These are phyloP conservation scores for Mechanitis mazaeus DNA, from an alignment of 2,888 invertebrate genomes.

Conservation along the genomic window DNA sequence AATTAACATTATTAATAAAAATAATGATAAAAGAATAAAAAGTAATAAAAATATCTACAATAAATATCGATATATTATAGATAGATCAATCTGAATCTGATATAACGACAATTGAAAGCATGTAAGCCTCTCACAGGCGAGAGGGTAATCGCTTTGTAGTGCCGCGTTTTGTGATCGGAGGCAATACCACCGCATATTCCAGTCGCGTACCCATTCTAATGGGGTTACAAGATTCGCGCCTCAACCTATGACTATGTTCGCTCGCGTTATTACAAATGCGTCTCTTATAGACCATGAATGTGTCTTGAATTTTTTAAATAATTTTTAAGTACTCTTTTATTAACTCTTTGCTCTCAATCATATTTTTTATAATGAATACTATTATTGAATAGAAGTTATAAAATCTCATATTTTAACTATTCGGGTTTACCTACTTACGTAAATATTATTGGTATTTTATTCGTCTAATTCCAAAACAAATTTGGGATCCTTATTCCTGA, in stretches of 20 bases:
- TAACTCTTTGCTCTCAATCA: neutral
- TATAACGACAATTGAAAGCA: conserved; percentile 39
- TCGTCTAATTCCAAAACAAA: no score
- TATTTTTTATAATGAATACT: no score
- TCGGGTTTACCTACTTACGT: no score
- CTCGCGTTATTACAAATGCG: conserved; percentile 53
- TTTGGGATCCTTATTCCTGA: no score
- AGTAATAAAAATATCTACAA: neutral
- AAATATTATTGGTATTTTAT: no score
- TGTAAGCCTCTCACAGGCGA: conserved; percentile 44
- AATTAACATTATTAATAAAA: no score
- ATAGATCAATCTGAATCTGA: conserved; percentile 35
- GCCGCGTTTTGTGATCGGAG: conserved; percentile 56
- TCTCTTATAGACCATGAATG: conserved; percentile 42
- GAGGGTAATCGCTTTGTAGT: conserved; percentile 71
- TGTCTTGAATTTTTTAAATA: conserved; percentile 37
- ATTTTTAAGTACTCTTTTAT: neutral
- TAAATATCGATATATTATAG: no score
- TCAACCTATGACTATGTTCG: conserved; percentile 42
- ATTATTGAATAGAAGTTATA: no score
- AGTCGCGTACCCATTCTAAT: conserved; percentile 64
- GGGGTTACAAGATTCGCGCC: conserved; percentile 42
- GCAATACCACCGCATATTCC: conserved; percentile 58
- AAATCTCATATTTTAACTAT: no score
- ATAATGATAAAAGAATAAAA: no score